Base-by-base conservation (phyloP, 2,888 invertebrate species). In the Xanthorhoe spadicearia region DNA sequence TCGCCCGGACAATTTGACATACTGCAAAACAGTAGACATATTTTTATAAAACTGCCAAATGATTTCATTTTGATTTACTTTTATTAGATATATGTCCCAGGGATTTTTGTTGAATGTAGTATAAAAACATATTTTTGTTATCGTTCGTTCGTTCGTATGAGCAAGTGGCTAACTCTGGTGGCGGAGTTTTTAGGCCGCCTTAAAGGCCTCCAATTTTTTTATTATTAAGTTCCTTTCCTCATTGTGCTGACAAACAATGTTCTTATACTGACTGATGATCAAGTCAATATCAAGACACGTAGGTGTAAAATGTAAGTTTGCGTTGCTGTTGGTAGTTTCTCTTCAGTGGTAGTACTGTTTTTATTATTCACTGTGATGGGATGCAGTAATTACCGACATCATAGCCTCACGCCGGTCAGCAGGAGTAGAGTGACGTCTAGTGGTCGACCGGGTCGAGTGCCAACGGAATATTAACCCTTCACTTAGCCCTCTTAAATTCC, bases 311-410 rank as follows among this genome's bases (percentile, higher is more conserved):
- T 32, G 13, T 43, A 13, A 2, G 10, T 38, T 2, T 38, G 13
- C 13, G 13, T 15, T 19, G 19, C 2, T 15, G 10, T 50, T 6
- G 53, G 9, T 6, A n/a, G 53, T 49, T 48, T 46, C 9, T 23
- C 4, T 8, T 6, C 10, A 64, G 35, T 49, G 53, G 2, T 6
- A 53, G 17, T 54, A 54, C 66, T 66, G 61, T 49, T 53, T 38
- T 50, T 17, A 13, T 19, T 28, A 43, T 35, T 43, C 13, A 62
- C 60, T 60, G 67, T 63, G 63, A 35, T 19, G 64, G 35, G 23
- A 15, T 80, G 80, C 80, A 82, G 84, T 88, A 90, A 90, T 90
- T 90, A 88, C 88, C 82, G 79, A 81, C 81, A 79, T 80, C 80
- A 83, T 78, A 77, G 79, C 76, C 74, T 74, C 74, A 75, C 75